These are phyloP conservation scores for Azorinus chamasolen DNA, from an alignment of 2,888 invertebrate species.

Conservation along the genomic window DNA sequence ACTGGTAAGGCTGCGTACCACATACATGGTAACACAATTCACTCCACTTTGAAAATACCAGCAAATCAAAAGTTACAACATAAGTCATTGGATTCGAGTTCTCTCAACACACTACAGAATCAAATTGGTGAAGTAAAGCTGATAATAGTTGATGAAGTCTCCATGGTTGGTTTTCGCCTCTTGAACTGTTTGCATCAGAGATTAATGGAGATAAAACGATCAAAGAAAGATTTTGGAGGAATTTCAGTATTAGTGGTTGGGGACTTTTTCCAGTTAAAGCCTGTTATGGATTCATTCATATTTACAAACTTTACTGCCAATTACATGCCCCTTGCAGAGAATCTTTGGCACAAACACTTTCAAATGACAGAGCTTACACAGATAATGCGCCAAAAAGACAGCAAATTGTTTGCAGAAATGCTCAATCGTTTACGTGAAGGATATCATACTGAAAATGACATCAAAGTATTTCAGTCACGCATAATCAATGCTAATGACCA, in stretches of 20 bases:
- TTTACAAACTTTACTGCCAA: constrained; percentile 16
- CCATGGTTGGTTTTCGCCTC: constrained; percentile 49
- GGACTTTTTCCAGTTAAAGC: constrained; percentile 52
- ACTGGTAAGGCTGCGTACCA: constrained; percentile 64
- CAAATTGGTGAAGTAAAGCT: constrained; percentile 33
- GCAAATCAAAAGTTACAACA: constrained; percentile 29
- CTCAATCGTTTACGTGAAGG: constrained; percentile 60
- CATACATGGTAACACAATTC: constrained; percentile 48
- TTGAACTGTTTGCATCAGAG: constrained; percentile 42
- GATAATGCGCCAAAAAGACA: constrained; percentile 64
- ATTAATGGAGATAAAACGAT: constrained; percentile 35
- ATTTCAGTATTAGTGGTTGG: constrained; percentile 45
- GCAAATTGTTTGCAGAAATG: constrained; percentile 51
- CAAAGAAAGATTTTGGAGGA: constrained; percentile 35
- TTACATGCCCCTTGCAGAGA: constrained; percentile 41
- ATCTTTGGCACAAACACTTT: constrained; percentile 56
- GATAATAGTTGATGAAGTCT: constrained; percentile 56
- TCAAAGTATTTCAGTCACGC: constrained; percentile 24
- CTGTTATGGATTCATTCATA: constrained; percentile 48
- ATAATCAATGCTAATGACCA: constrained; percentile 5
- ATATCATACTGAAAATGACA: constrained; percentile 45
- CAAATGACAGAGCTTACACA: constrained; percentile 41
- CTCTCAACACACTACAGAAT: constrained; percentile 29
- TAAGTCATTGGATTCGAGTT: constrained; percentile 18
- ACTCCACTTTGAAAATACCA: constrained; percentile 34